Conservation (phyloP, 2,888 invertebrate genomes). For the Gonocerus acuteangulatus region DNA sequence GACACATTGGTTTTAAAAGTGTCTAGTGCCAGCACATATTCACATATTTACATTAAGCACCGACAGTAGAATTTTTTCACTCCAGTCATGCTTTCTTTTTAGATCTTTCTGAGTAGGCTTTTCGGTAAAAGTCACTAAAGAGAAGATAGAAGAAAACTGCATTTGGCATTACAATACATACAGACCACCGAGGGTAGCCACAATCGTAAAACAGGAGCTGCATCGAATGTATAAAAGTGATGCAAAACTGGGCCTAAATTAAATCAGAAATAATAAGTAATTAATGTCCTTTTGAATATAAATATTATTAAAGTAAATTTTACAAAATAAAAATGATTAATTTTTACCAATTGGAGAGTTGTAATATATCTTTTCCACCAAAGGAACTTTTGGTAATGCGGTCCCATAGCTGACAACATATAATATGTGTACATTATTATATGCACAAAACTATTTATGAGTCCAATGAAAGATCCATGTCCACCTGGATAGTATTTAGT, state of each 20-base stretch:
- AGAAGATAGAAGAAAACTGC: constrained; percentile 47
- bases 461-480: constrained; percentile 44
- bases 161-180: constrained; percentile 41
- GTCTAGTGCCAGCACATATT: too few relatives aligned
- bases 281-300: too few relatives aligned
- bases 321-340: too few relatives aligned
- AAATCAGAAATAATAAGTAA: too few relatives aligned
- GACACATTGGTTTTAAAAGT: too few relatives aligned
- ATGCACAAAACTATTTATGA: constrained; percentile 42
- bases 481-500: constrained; percentile 49
- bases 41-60: too few relatives aligned
- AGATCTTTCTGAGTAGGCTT: constrained; percentile 42
- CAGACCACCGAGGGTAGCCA: constrained; percentile 40
- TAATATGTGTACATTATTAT: constrained; percentile 42
- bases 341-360: constrained; percentile 40
- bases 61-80: too few relatives aligned
- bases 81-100: neutral
- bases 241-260: constrained; percentile 40
- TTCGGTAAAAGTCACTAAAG: constrained; percentile 49
- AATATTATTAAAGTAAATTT: too few relatives aligned
- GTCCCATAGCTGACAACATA: constrained; percentile 41
- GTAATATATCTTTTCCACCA: constrained; percentile 43
- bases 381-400: constrained; percentile 40
- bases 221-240: constrained; percentile 40
- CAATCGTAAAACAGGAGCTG: constrained; percentile 41